A percentile compares a stretch with the other conserved stretches of the same genome.
Evolutionary conservation across 2,797 vertebrate genomes (phyloP).

Genomic region (Paratrypauchen microcephalus): DNA sequence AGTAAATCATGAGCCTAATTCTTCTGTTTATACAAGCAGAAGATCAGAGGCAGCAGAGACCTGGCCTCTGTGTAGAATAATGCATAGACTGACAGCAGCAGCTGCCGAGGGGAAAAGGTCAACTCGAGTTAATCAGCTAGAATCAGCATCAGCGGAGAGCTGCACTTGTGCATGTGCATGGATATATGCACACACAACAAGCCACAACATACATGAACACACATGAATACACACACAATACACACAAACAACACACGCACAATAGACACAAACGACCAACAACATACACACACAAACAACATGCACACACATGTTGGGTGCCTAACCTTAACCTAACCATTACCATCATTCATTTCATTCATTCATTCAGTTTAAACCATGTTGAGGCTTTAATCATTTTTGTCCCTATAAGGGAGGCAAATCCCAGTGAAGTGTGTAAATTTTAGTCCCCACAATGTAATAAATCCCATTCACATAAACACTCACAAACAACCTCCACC

Average conservation of each 20-base stretch:
- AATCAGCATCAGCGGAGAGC: conserved; percentile 67
- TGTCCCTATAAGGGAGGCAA: too few species aligned
- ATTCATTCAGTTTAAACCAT: too few species aligned
- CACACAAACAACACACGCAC: background rate
- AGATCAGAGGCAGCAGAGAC: conserved; percentile 60
- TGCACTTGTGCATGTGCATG: conserved; percentile 5
- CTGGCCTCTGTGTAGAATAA: conserved; percentile 48
- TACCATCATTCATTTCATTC: too few species aligned
- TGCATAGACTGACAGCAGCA: conserved; percentile 60
- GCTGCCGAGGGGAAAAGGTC: conserved; percentile 69
- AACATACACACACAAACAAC: too few species aligned
- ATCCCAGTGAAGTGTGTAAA: too few species aligned
- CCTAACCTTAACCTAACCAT: too few species aligned
- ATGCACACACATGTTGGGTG: background rate
- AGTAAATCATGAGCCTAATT: conserved; percentile 62
- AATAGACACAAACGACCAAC: too few species aligned
- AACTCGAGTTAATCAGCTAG: conserved; percentile 73
- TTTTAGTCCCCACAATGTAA: too few species aligned
- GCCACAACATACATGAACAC: conserved; percentile 5
- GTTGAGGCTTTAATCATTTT: too few species aligned
- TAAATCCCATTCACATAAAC: background rate
- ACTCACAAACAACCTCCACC: background rate
- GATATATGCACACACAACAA: background rate
- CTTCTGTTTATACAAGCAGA: conserved; percentile 64
- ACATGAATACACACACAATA: background rate